Evolutionary conservation across 2,113 vertebrate species (phyloP).

Genomic region (Bubalus kerabau): DNA sequence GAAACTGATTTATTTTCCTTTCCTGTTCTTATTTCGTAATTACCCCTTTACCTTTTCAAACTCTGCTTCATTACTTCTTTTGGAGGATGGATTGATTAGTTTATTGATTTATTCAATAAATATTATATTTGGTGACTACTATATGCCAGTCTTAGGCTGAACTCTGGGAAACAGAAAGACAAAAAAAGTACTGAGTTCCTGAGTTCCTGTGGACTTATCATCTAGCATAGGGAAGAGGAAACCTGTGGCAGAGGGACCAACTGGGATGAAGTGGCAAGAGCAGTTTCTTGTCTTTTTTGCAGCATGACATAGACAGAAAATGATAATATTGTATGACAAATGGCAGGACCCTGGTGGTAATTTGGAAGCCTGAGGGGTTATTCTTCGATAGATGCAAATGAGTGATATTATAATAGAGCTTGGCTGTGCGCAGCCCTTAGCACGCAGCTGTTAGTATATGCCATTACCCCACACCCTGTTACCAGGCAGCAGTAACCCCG

Average conservation of each 20-base stretch:
- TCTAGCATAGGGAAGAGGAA: not conserved
- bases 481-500: not conserved
- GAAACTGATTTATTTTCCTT: not conserved
- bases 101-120: not conserved
- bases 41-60: not conserved
- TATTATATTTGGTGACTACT: not conserved
- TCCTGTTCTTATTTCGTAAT: not conserved
- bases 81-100: not conserved
- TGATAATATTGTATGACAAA: not conserved
- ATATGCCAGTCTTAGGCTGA: not conserved
- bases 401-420: not conserved
- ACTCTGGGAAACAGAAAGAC: not conserved
- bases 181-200: not conserved
- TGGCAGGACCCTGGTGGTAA: not conserved
- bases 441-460: not conserved
- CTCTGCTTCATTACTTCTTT: conserved; percentile 28
- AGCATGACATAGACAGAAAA: not conserved
- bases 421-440: not conserved
- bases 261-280: not conserved
- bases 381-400: not conserved
- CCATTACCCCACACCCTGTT: not conserved
- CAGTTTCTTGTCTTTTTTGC: not conserved
- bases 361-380: not conserved
- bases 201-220: not conserved
- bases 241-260: accelerated